These are phyloP conservation scores for Pontoporia blainvillei DNA, from an alignment of 2,113 vertebrate species.

Conservation along the genomic window DNA sequence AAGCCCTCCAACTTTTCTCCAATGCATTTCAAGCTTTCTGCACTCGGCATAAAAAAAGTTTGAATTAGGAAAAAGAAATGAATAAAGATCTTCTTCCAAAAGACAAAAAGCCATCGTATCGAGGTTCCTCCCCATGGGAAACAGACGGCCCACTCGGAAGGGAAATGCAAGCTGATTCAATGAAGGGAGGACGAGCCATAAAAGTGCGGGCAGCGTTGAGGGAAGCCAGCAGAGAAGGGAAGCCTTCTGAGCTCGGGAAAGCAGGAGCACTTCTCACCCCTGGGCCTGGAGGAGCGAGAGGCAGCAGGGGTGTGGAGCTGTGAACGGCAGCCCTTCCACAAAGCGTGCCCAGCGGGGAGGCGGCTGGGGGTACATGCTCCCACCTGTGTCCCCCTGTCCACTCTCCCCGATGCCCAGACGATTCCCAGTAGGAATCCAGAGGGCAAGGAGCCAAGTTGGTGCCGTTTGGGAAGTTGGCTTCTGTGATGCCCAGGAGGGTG, in stretches of 20 bases:
- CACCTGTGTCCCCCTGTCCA: neutral
- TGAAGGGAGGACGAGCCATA: neutral
- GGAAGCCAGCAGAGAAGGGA: neutral
- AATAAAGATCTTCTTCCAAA: neutral
- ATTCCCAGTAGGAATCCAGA: neutral
- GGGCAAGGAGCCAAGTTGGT: neutral
- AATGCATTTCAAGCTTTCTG: neutral
- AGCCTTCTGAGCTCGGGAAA: neutral
- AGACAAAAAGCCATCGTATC: neutral
- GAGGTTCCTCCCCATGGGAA: neutral
- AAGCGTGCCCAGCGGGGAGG: neutral
- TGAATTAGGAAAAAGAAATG: neutral
- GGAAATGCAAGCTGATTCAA: neutral
- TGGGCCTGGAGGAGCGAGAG: neutral
- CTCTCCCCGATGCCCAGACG: neutral
- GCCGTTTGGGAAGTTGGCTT: neutral
- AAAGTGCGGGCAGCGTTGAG: neutral
- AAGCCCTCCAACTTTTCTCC: neutral
- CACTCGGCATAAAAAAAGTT: neutral
- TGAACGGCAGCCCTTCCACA: neutral
- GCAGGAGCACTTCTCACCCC: neutral
- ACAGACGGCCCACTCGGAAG: neutral
- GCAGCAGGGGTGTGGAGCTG: fast-evolving
- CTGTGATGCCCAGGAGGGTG: neutral
- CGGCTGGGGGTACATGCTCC: neutral